Evolutionary conservation across 1,140 invertebrate species (phyloP), one percentile per base, ranked within the genome.

Genomic region (Conus ventricosus): DNA sequence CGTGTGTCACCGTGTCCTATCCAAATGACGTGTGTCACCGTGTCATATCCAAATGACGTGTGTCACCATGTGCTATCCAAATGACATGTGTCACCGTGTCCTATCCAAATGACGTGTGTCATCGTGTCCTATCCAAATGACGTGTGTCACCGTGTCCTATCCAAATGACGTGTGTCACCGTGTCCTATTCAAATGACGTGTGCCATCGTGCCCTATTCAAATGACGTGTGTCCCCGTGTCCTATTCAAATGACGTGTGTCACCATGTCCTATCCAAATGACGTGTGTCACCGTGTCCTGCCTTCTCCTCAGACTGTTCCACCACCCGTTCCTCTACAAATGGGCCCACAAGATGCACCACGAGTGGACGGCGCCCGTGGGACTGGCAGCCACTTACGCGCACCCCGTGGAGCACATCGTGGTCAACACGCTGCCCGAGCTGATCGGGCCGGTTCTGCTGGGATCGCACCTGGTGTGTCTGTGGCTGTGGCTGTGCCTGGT

Each of bases 401-500:
- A 98, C 95, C 98, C 98, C 4, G 92, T 98, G 17, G 98, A 98
- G 94, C 97, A 98, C 94, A 96, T 98, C 75, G 96, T 98, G 78
- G 97, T 97, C 15, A 98, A 98, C 95, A 92, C 98, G 39, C 86
- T 98, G 81, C 97, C 98, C 53, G 96, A 97, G 7, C 96, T 97
- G 90, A 92, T 97, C 54, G 98, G 98, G 17, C 97, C 98, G 20
- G 96, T 98, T 54, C 92, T 98, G 3, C 96, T 97, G 94, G 97
- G 97, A 10, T 97, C 97, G 13, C 97, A 98, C 94, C 96, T 98
- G 15, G 96, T 97, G 51, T 97, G 97, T 3, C 96, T 97, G 25
- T 98, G 97, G 96, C 92, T 98, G 10, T 98, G 97, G 97, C 97
- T 97, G 91, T 96, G 96, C 0, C 92, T 98, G 60, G 97, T 97